Conservation (phyloP, 2,888 invertebrate species). For the Crocallis elinguaria region DNA sequence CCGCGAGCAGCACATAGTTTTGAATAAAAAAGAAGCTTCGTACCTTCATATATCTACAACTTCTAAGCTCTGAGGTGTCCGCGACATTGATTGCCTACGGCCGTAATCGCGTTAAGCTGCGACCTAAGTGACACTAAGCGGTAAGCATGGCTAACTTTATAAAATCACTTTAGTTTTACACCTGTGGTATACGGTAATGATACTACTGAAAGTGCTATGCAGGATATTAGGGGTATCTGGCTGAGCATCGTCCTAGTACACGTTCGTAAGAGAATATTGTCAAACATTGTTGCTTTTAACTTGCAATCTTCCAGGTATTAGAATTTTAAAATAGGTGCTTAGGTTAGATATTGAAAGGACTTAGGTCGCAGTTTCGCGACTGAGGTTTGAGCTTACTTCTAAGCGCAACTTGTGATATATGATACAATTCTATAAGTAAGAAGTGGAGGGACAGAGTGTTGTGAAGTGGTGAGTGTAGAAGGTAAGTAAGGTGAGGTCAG, state of each 20-base stretch:
- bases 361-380: conserved; percentile 7
- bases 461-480: no score
- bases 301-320: not conserved
- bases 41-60: no score
- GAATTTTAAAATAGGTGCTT: conserved; percentile 16
- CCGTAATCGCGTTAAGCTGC: no score
- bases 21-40: no score
- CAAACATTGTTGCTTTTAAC: not conserved
- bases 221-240: not conserved
- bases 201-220: conserved; percentile 29
- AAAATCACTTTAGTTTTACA: conserved; percentile 56
- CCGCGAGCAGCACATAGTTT: no score
- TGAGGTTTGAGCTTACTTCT: conserved; percentile 9
- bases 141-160: conserved; percentile 41
- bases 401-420: conserved; percentile 7
- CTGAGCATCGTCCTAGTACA: conserved; percentile 1
- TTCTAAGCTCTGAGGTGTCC: no score
- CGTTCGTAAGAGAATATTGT: not conserved
- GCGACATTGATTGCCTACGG: no score
- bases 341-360: conserved; percentile 11
- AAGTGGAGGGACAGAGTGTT: no score
- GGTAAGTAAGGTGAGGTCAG: no score
- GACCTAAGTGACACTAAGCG: not conserved
- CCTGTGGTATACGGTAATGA: conserved; percentile 42
- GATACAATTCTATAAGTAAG: no score